phyloP scores from a whole-genome alignment of 2,888 invertebrate species.

The Orthonevra nobilis region DNA sequence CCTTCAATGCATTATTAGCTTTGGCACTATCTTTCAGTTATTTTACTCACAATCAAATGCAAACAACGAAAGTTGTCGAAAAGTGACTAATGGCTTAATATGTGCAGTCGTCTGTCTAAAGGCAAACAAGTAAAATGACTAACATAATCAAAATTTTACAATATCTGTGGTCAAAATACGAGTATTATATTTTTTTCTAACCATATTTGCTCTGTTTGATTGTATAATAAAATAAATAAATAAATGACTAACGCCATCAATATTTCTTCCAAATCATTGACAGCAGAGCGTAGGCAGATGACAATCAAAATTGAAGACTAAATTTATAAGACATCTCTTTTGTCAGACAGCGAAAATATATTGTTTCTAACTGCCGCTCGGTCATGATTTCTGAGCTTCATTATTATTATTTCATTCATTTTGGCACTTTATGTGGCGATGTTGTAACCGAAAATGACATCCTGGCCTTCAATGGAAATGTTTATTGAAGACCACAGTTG shows the following conservation, averaged over 20 bases:
- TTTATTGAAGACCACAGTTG: slow-evolving; percentile 16
- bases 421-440: slow-evolving; percentile 24
- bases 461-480: too few species aligned
- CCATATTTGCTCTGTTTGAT: background rate
- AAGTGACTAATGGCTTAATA: too few species aligned
- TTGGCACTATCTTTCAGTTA: too few species aligned
- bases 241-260: slow-evolving; percentile 25
- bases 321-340: slow-evolving; percentile 25
- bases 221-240: background rate
- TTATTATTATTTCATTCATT: too few species aligned
- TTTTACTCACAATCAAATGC: too few species aligned
- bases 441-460: slow-evolving; percentile 11
- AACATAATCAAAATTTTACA: slow-evolving; percentile 17
- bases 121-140: slow-evolving; percentile 5
- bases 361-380: background rate
- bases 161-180: background rate
- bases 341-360: slow-evolving; percentile 21
- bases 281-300: slow-evolving; percentile 35
- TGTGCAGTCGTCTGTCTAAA: too few species aligned
- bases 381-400: slow-evolving; percentile 6
- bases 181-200: background rate
- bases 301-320: slow-evolving; percentile 22
- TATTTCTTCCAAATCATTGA: slow-evolving; percentile 18
- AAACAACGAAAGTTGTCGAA: too few species aligned
- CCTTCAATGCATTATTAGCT: too few species aligned